phyloP scores from a whole-genome alignment of 2,113 vertebrate species.

The Tapirus terrestris region DNA sequence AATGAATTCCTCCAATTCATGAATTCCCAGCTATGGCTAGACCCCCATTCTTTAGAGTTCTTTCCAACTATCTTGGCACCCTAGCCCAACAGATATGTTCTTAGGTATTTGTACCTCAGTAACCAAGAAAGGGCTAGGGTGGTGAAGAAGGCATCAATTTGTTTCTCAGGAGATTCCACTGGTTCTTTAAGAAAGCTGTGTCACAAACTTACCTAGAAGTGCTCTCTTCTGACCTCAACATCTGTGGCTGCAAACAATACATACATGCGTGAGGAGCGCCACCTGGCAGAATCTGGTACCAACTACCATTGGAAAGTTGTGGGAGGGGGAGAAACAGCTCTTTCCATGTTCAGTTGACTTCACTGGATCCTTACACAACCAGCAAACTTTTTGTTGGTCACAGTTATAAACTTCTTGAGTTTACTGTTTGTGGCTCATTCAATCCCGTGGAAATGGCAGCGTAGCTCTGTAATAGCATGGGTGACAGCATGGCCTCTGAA shows the following conservation, averaged over 20 bases:
- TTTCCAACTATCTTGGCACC: too few species aligned
- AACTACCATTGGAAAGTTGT: not conserved
- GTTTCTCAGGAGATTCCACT: not conserved
- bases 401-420: not conserved
- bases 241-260: not conserved
- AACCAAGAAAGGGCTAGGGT: not conserved
- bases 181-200: not conserved
- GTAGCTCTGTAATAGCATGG: too few species aligned
- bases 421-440: not conserved
- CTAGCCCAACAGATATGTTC: not conserved
- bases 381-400: not conserved
- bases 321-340: rapidly evolving
- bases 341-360: too few species aligned
- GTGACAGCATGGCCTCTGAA: too few species aligned
- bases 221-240: not conserved
- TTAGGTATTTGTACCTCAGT: not conserved
- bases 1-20: not conserved
- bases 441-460: not conserved
- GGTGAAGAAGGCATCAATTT: not conserved
- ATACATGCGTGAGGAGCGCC: not conserved
- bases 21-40: not conserved
- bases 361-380: too few species aligned
- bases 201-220: not conserved
- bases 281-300: not conserved
- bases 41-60: not conserved